phyloP scores from a whole-genome alignment of 1,140 invertebrate genomes.

The Pseudomyrmex pallidus region DNA sequence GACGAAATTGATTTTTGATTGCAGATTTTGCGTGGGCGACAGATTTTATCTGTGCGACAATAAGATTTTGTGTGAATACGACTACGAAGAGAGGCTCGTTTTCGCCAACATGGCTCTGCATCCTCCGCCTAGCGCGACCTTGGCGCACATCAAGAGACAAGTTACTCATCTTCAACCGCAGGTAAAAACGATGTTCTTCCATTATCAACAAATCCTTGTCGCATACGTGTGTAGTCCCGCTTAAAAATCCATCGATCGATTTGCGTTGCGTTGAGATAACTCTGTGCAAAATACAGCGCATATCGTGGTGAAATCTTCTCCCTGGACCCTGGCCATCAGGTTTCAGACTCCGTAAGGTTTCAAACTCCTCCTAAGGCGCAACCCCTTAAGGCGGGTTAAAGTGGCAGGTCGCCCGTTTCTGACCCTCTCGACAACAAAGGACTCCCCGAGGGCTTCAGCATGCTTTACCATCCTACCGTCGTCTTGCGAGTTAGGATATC shows the following conservation, averaged over 20 bases:
- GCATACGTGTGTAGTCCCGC: background rate
- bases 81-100: slow-evolving; percentile 95
- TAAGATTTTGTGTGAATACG: slow-evolving; percentile 97
- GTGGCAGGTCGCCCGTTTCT: slow-evolving; percentile 79
- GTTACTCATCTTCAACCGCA: slow-evolving; percentile 89
- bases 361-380: slow-evolving; percentile 75
- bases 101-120: slow-evolving; percentile 96
- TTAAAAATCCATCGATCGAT: slow-evolving; percentile 3
- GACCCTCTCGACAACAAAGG: slow-evolving; percentile 84
- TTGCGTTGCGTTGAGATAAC: background rate
- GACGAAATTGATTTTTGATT: slow-evolving; percentile 68
- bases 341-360: slow-evolving; percentile 55
- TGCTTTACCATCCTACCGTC: slow-evolving; percentile 76
- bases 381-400: slow-evolving; percentile 81
- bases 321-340: slow-evolving; percentile 52
- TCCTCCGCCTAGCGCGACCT: slow-evolving; percentile 88
- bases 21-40: slow-evolving; percentile 97
- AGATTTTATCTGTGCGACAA: slow-evolving; percentile 96
- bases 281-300: slow-evolving; percentile 13
- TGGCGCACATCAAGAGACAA: slow-evolving; percentile 95
- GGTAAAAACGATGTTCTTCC: slow-evolving; percentile 83
- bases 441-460: slow-evolving; percentile 79
- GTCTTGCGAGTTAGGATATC: slow-evolving; percentile 83
- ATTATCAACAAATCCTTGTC: background rate
- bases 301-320: slow-evolving; percentile 8